Evolutionary conservation across 1,140 invertebrate species (phyloP), one percentile per base, ranked within the genome.

Genomic region (Tribolium madens): DNA sequence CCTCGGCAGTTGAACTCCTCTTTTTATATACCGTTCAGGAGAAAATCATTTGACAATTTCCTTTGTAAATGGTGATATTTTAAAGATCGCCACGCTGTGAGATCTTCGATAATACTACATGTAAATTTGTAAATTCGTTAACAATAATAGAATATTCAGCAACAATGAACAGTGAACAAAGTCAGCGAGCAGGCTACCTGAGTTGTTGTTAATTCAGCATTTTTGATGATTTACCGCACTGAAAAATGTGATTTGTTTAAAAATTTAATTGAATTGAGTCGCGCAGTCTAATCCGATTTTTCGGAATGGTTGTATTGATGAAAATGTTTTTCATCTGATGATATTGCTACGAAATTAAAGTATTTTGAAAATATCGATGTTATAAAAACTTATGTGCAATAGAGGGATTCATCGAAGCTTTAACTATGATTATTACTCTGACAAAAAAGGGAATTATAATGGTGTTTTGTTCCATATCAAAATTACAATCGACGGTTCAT

Each of bases 261-360:
- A 64, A 64, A 64, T 64, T 64, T 64, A 64, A 64, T 64, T 64
- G 57, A 64, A 64, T 64, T 18, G 57, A 15, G 57, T 33, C 10
- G 9, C n/a, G 26, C 9, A 33, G 21, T 3, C 57, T 64, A 64
- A 31, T 64, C 57, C 57, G 57, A 13, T 33, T 60, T 60, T 60
- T 18, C 5, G 14, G 14, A 60, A 21, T 33, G 57, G 31, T 64
- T 64, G 10, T 64, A 33, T 33, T 64, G 21, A 64, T 31, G 57
- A 21, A 57, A 21, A 57, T 15, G 21, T 64, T 64, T n/a, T 26
- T 26, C 21, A 26, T 26, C 21, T 26, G 21, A 26, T 26, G 21
- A 7, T 50, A 12, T 50, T 42, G 7, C n/a, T n/a, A n/a, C n/a
- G n/a, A n/a, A n/a, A n/a, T n/a, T n/a, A n/a, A n/a, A n/a, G n/a